Percentiles rank a stretch among this genome's conserved stretches.
phyloP scores from a whole-genome alignment of 2,113 vertebrate genomes.

The Colinus virginianus region DNA sequence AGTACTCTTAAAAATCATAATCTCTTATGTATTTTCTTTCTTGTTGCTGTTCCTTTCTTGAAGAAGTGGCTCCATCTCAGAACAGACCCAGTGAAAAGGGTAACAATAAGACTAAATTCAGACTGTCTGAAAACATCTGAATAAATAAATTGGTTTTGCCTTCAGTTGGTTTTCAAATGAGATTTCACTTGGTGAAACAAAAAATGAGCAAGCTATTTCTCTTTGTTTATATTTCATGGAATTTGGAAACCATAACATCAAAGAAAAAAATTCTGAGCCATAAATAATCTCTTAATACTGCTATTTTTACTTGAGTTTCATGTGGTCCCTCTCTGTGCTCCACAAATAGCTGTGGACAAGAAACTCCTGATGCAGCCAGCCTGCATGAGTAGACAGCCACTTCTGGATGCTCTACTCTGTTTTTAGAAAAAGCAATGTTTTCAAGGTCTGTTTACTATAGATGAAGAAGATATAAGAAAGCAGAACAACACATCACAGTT shows the following conservation, averaged over 20 bases:
- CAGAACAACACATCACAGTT: neutral
- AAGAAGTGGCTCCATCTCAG: neutral
- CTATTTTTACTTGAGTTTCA: neutral
- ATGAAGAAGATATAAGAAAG: neutral
- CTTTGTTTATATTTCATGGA: neutral
- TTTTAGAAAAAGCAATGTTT: neutral
- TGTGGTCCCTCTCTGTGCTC: neutral
- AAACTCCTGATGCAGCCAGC: neutral
- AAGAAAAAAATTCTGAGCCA: neutral
- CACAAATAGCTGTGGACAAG: neutral
- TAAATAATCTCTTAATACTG: neutral
- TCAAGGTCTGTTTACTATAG: conserved; percentile 4
- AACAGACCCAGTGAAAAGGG: neutral
- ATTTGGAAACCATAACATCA: neutral
- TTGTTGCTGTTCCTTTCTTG: neutral
- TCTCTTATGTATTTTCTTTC: neutral
- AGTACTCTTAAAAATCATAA: neutral
- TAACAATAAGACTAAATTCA: neutral
- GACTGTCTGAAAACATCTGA: neutral
- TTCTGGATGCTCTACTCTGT: neutral
- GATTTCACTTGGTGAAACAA: neutral
- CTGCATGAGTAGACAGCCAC: neutral
- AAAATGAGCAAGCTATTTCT: neutral
- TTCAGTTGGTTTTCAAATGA: neutral
- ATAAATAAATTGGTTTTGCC: neutral